A percentile compares a stretch with the other conserved stretches of the same genome.
Conservation (phyloP, 2,888 invertebrate species). For the Dinocampus coccinellae region DNA sequence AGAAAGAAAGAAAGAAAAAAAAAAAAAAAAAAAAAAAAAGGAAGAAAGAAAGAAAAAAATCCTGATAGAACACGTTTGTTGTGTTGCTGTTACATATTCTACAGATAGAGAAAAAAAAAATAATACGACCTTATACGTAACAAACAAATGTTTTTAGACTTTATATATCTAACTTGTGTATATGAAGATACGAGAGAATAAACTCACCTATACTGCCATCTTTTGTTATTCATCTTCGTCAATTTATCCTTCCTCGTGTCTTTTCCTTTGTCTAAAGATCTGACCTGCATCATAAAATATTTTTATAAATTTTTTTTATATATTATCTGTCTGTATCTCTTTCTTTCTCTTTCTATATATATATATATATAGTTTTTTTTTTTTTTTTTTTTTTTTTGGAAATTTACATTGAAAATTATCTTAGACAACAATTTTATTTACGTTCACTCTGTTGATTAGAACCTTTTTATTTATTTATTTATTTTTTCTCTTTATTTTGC, state of each 20-base stretch:
- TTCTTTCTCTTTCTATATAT: too few relatives aligned
- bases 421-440: neutral
- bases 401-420: neutral
- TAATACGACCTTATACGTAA: constrained; percentile 46
- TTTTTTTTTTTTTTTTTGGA: neutral
- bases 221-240: constrained; percentile 5
- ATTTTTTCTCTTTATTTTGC: too few relatives aligned
- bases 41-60: too few relatives aligned
- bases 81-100: neutral
- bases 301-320: too few relatives aligned
- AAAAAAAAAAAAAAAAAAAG: too few relatives aligned
- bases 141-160: neutral
- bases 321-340: too few relatives aligned
- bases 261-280: neutral
- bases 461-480: too few relatives aligned
- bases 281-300: neutral
- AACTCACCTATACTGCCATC: neutral
- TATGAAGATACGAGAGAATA: neutral
- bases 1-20: too few relatives aligned
- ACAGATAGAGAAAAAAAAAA: too few relatives aligned
- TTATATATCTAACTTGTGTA: neutral
- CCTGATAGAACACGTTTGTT: constrained; percentile 33
- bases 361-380: neutral
- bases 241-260: neutral
- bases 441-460: neutral